Evolutionary conservation across 2,113 vertebrate species (phyloP), one percentile per base, ranked within the genome.

Genomic region (Myrmophylax atrothorax): DNA sequence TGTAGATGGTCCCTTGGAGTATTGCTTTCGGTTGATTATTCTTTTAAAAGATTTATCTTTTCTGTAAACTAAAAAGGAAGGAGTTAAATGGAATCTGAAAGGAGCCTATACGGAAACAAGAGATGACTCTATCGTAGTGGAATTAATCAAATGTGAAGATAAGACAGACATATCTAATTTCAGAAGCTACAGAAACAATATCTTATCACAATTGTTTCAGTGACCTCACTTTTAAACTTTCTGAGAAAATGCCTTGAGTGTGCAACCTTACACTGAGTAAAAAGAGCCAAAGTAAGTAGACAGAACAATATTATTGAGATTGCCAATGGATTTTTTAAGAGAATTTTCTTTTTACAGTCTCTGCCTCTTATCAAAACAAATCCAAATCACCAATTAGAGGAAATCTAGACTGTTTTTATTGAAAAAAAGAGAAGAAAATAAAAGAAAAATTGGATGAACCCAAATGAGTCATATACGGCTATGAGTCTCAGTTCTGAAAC

Each of bases 191-290:
- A 88, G 76, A 95, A 82, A 77, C 18, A 79, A 10, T 93, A 93
- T 83, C 77, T 93, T 83, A 97, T 92, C 73, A 83, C 13, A 75
- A 1, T 66, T 86, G 49, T 72, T 68, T 82, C 93, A 88, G 50
- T 94, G 80, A 94, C 52, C 67, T 96, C 67, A 53, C 87, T 75
- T 95, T 77, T 85, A 86, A 92, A 93, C 76, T 95, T 91, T 76
- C 14, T 67, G 90, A 96, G 92, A 78, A 97, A 96, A 95, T 95
- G 59, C 76, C 52, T 96, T 85, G 44, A 89, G 75, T 49, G 66
- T 76, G 56, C n/a, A 96, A 91, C 37, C 53, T 68, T 78, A 64
- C 56, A 79, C 33, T 40, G 46, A 96, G 46, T 74, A 56, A 76
- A 91, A 88, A 47, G 63, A 87, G 52, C 85, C 74, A 87, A 96